Percentiles rank a stretch among this genome's conserved stretches.
Conservation (phyloP, 1,140 invertebrate genomes). For the Orchestia grillus region DNA sequence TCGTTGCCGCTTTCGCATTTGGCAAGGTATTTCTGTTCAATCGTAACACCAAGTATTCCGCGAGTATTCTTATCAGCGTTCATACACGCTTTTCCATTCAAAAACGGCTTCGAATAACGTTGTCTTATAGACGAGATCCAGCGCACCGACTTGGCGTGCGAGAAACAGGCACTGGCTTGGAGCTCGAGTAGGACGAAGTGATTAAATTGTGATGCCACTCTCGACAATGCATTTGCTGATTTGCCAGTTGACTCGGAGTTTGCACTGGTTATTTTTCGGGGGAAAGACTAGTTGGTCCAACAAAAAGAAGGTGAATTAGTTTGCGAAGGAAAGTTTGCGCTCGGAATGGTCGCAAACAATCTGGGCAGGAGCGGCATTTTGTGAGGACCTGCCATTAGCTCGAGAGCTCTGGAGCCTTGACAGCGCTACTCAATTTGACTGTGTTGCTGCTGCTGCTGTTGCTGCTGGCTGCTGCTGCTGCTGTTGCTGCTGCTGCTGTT, state of each 20-base stretch:
- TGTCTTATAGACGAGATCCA: background rate
- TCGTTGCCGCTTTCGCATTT: background rate
- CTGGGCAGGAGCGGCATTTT: slow-evolving; percentile 36
- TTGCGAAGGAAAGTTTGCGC: slow-evolving; percentile 51
- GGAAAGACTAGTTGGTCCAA: background rate
- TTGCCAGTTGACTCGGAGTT: background rate
- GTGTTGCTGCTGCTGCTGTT: background rate
- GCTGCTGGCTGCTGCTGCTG: background rate
- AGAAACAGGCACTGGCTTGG: background rate
- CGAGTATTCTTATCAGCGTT: background rate
- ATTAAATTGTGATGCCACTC: background rate
- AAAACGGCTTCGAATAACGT: background rate
- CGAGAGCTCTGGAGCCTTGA: slow-evolving; percentile 28
- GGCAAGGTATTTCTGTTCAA: background rate
- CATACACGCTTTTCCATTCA: background rate
- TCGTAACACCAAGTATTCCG: background rate
- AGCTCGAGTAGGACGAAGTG: background rate
- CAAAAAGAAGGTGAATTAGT: slow-evolving; percentile 41
- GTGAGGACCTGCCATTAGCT: slow-evolving; percentile 31
- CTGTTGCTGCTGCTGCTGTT: background rate
- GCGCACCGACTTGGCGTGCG: background rate
- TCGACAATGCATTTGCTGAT: background rate
- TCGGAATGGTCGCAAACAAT: slow-evolving; percentile 53
- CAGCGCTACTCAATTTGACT: slow-evolving; percentile 50
- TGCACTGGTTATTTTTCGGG: slow-evolving; percentile 6